Evolutionary conservation across 2,888 invertebrate genomes (phyloP).

Genomic region (Lutraria lutraria): DNA sequence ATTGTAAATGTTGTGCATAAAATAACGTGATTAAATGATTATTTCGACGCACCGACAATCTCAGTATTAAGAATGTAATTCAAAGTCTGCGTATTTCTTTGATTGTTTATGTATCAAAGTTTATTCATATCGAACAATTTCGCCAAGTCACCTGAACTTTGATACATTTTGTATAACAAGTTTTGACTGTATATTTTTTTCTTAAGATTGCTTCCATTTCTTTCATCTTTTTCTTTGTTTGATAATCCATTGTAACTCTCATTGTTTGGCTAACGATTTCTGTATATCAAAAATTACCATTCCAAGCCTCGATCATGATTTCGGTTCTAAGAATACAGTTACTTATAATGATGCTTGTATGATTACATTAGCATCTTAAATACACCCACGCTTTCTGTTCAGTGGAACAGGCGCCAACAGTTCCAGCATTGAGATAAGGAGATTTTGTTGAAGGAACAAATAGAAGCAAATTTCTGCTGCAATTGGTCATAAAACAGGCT

Average conservation of each 20-base stretch:
- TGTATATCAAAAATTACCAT: conserved; percentile 21
- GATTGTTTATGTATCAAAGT: too few species aligned
- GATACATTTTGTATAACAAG: too few species aligned
- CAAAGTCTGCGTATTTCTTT: too few species aligned
- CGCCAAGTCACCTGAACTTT: too few species aligned
- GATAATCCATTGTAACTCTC: background rate
- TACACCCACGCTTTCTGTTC: background rate
- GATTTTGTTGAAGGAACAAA: background rate
- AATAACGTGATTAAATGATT: too few species aligned
- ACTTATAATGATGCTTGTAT: background rate
- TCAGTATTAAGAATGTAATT: too few species aligned
- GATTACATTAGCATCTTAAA: background rate
- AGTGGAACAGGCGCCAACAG: background rate
- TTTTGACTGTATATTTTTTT: too few species aligned
- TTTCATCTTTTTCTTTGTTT: background rate
- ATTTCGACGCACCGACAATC: too few species aligned
- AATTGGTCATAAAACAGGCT: background rate
- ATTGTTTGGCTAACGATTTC: too few species aligned
- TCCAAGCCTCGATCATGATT: too few species aligned
- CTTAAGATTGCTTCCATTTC: background rate
- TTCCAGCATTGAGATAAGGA: background rate
- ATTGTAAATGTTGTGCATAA: too few species aligned
- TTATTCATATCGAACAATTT: too few species aligned
- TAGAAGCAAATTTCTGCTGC: background rate
- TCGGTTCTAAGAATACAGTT: background rate